Evolutionary conservation across 2,888 invertebrate species (phyloP), one percentile per base, ranked within the genome.

Genomic region (Napeogenes sylphis): DNA sequence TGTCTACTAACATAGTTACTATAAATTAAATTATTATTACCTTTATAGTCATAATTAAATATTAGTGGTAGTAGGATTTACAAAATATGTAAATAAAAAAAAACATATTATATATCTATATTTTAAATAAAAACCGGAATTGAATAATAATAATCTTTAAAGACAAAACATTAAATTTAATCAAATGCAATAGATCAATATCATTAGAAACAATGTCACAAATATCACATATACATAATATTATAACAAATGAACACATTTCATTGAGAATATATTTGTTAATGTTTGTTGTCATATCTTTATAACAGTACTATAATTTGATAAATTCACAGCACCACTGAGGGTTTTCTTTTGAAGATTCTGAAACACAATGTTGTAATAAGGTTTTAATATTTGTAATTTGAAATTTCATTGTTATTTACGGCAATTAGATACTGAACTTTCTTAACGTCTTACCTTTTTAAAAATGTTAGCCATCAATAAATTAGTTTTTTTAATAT

Each of bases 391-490:
- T 35, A 38, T 55, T 6, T 14, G 12, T 12, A 47, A 3, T 55
- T 6, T 14, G 12, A 4, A 47, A 3, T 2, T 35, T 42, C 21
- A 21, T 21, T 30, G 3, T 13, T 30, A 45, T 30, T 35, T 35
- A 56, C 2, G 5, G 8, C 38, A 45, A 57, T n/a, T 10, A 30
- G 13, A 6, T 12, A 54, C 2, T 5, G 21, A 66, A 61, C 13
- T 51, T 58, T 51, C 21, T 21, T 58, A 51, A 66, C 55, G 46
- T 45, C 56, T 67, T 84, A 95, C 95, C 91, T 92, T 94, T 78
- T 94, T 94, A 82, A 96, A 96, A 63, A 95, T 91, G 78, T 94
- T 93, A 2, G 94, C 94, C 92, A 96, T 93, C 38, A 96, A 80
- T 70, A 94, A 92, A 85, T 96, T 96, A 8, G 94, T 93, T 70